Evolutionary conservation across 1,140 invertebrate genomes (phyloP).

Genomic region (Oncopeltus fasciatus): DNA sequence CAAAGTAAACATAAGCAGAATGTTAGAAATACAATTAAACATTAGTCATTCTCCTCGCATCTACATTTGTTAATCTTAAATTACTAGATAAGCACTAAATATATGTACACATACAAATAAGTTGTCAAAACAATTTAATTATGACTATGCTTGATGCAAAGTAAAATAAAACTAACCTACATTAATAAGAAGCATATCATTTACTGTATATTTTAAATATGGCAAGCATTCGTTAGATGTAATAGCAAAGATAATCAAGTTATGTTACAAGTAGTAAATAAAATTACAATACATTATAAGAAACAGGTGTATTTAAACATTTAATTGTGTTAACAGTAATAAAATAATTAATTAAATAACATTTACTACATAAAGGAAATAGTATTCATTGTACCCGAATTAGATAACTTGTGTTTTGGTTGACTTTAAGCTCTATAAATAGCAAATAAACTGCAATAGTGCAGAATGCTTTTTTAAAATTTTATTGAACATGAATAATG

Average conservation of each 20-base stretch:
- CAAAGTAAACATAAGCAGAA: neutral
- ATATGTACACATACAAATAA: slow-evolving; percentile 2
- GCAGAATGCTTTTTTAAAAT: neutral
- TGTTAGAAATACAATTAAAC: neutral
- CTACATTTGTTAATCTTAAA: neutral
- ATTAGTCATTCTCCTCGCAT: neutral
- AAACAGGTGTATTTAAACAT: slow-evolving; percentile 4
- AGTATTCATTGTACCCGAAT: slow-evolving; percentile 9
- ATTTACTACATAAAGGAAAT: neutral
- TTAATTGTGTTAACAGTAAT: slow-evolving; percentile 9
- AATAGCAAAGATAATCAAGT: neutral
- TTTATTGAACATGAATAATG: neutral
- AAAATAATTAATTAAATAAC: slow-evolving; percentile 3
- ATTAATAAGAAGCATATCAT: too few species aligned
- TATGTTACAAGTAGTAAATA: neutral
- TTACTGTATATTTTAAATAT: too few species aligned
- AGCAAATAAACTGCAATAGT: neutral
- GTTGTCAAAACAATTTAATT: neutral
- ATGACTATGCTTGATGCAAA: neutral
- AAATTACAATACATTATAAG: neutral
- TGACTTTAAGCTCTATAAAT: neutral
- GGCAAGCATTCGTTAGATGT: neutral
- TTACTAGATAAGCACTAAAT: neutral
- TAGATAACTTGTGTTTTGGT: slow-evolving; percentile 13
- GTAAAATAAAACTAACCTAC: too few species aligned